Conservation (phyloP, 2,888 invertebrate species). For the Eulithis prunata region DNA sequence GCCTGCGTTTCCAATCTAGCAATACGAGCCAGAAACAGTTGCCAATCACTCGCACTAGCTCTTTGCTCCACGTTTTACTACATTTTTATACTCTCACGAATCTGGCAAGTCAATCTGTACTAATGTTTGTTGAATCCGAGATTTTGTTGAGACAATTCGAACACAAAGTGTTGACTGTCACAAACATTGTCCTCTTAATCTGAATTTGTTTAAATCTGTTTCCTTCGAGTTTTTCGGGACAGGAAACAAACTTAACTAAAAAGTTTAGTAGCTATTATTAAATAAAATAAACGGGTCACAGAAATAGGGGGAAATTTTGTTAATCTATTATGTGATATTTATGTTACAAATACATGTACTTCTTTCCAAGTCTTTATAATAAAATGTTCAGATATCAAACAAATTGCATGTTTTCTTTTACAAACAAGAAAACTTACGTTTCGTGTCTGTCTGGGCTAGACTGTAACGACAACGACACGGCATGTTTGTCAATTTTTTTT, state of each 20-base stretch:
- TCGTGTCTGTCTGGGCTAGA: conserved; percentile 5
- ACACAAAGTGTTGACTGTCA: conserved; percentile 6
- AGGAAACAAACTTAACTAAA: too few relatives aligned
- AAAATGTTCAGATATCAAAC: conserved; percentile 1
- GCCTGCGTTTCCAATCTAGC: conserved; percentile 58
- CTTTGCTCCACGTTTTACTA: conserved; percentile 48
- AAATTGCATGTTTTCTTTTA: conserved; percentile 23
- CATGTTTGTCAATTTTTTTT: conserved; percentile 4
- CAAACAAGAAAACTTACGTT: conserved; percentile 27
- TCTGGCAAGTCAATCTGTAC: conserved; percentile 16
- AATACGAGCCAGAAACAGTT: conserved; percentile 63
- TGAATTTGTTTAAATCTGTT: not conserved
- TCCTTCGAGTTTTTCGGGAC: not conserved
- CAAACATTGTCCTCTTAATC: not conserved
- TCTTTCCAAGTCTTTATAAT: not conserved
- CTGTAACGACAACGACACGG: conserved; percentile 3
- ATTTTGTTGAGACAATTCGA: conserved; percentile 16
- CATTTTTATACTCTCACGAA: conserved; percentile 37
- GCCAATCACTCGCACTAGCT: conserved; percentile 49
- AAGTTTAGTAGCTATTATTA: too few relatives aligned
- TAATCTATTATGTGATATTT: not conserved
- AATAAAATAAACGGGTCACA: too few relatives aligned
- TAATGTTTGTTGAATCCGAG: conserved; percentile 15
- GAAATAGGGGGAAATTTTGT: too few relatives aligned
- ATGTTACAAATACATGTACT: not conserved